Base-by-base conservation (phyloP, 2,797 vertebrate species). In the Triplophysa yarkandensis region DNA sequence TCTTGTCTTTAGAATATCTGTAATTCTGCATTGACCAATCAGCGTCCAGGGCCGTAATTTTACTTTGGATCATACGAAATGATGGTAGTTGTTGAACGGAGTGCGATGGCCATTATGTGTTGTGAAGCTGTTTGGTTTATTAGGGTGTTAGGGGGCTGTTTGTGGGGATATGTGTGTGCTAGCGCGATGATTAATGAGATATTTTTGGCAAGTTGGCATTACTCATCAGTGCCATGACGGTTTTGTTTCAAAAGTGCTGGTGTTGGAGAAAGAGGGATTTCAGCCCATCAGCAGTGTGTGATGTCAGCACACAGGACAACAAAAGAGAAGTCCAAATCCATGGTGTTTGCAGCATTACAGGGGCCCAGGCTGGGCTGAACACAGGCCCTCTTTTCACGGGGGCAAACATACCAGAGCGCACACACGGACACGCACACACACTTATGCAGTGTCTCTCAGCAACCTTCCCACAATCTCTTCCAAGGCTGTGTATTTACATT, bases 171-270 rank as follows among this genome's bases (percentile, higher is more conserved):
- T 75, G 63, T 68, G 77, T 72, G 21, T 77, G 57, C 50, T 64
- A 32, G 66, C 44, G 34, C 77, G 77, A 77, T 81, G 82, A 83
- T 83, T 83, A 81, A 83, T 81, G 82, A 77, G 79, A 75, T 80
- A 76, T 93, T 93, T 94, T 89, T 92, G 89, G 89, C 90, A 92
- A 88, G 90, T 90, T 91, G 88, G 90, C 91, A 91, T 93, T 92
- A 91, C 88, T 92, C 87, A 89, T 90, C 85, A 89, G 85, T 89
- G 88, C 91, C 89, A 88, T 90, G 86, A 84, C 84, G 89, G 87
- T 92, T 93, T 94, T 93, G 90, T 96, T 94, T 94, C 85, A 92
- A 95, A 95, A 95, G 91, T 93, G 92, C 91, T 93, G 92, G 86
- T 88, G 92, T 89, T 89, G 90, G 91, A 88, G 90, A 93, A 94